A percentile compares a stretch with the other conserved stretches of the same genome.
Evolutionary conservation across 2,797 vertebrate species (phyloP).

Genomic region (Ctenosaura bakeri): DNA sequence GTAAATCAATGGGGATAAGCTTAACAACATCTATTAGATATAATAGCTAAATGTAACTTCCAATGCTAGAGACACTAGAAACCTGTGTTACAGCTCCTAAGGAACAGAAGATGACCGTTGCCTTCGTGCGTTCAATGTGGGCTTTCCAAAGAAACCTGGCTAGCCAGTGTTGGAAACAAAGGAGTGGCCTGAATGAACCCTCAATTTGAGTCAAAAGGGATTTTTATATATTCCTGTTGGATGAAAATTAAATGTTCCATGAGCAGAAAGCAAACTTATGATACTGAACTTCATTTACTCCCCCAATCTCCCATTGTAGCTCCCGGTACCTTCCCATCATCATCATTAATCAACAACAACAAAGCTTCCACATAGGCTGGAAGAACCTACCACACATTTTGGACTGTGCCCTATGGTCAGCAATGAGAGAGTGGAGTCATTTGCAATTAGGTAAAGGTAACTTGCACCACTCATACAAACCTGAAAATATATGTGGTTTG

Average conservation of each 20-base stretch:
- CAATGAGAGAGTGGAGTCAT: not conserved
- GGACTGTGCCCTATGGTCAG: not conserved
- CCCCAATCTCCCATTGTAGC: not conserved
- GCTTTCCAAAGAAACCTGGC: too few relatives aligned
- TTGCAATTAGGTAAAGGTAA: not conserved
- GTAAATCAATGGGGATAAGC: not conserved
- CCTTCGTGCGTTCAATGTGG: not conserved
- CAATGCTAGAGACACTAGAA: not conserved
- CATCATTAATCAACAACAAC: not conserved
- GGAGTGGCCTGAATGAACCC: not conserved
- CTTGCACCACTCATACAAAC: not conserved
- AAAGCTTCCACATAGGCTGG: not conserved
- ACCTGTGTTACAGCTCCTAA: not conserved
- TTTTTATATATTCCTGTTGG: not conserved
- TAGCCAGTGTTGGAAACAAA: not conserved
- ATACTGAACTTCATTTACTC: not conserved
- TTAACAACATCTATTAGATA: not conserved
- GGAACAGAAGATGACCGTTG: not conserved
- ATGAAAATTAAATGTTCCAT: not conserved
- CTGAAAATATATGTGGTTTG: not conserved
- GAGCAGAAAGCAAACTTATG: not conserved
- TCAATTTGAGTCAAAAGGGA: not conserved
- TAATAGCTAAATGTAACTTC: not conserved
- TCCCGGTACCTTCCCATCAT: not conserved
- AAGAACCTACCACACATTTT: not conserved